Base-by-base conservation (phyloP, 2,797 vertebrate species). In the Parauchenoglanis punctatus region DNA sequence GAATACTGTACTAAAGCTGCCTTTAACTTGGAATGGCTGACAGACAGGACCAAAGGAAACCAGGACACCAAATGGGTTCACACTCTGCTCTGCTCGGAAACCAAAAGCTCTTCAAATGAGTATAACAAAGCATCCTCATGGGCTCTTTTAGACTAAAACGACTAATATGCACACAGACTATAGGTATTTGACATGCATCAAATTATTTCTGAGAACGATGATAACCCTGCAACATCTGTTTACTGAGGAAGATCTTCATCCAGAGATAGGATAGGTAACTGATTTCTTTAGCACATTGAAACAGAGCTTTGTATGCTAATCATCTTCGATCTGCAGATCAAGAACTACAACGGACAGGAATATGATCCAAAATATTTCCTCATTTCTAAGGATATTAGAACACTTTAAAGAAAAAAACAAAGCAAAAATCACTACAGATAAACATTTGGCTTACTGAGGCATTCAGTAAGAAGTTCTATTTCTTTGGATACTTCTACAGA, bases 11-110 rank as follows among this genome's bases (percentile, higher is more conserved):
- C 70, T 87, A 91, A 86, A 88, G 88, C 75, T 92, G 77, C 90
- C 91, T 91, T 90, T 80, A 92, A 94, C 94, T 93, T 91, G 65
- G 91, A 93, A 93, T 80, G 88, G 87, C 90, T 76, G 28, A 72
- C 54, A 89, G 91, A 92, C 90, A 93, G 78, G 77, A 91, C 90
- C 84, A 89, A 88, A 87, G 88, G 77, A 40, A 80, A 80, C 90
- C 93, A 83, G 90, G 80, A 44, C 4, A 89, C 91, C 87, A 89
- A 92, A 93, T 83, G 78, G 76, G 90, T 83, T 85, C 81, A 90
- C 86, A 88, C 73, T 76, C 31, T 84, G 70, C 86, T 86, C 72
- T 89, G 90, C 83, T 40, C 52, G 10, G 5, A 58, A 80, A 52
- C 12, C 56, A 44, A 59, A 61, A 23, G 78, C 31, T 44, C 35